Evolutionary conservation across 2,797 vertebrate genomes (phyloP).

Genomic region (Benthosema pterotum): DNA sequence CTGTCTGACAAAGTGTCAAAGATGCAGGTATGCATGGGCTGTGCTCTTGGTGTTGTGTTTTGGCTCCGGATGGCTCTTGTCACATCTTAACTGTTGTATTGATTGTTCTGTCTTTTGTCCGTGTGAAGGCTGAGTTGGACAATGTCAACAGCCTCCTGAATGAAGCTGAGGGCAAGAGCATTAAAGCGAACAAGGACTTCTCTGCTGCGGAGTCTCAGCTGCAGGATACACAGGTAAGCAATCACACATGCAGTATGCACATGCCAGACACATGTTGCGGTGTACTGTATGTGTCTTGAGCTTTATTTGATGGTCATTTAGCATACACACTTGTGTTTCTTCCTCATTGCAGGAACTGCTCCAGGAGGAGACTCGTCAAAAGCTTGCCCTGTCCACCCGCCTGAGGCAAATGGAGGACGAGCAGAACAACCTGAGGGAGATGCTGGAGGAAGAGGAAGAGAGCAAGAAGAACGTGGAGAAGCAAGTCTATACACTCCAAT

Average conservation of each 20-base stretch:
- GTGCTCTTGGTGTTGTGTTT: too few relatives aligned
- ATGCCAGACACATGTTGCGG: too few relatives aligned
- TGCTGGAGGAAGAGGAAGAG: slow-evolving; percentile 95
- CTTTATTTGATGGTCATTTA: too few relatives aligned
- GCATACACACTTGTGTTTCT: neutral
- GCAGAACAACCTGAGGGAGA: slow-evolving; percentile 87
- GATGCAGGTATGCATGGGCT: slow-evolving; percentile 83
- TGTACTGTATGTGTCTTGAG: too few relatives aligned
- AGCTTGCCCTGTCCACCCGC: slow-evolving; percentile 87
- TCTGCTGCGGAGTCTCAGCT: slow-evolving; percentile 89
- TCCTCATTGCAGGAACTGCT: slow-evolving; percentile 83
- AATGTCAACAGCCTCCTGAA: slow-evolving; percentile 84
- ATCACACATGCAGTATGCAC: neutral
- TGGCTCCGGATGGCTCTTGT: too few relatives aligned
- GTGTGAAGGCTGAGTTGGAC: slow-evolving; percentile 87
- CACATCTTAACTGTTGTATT: neutral
- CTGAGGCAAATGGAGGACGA: slow-evolving; percentile 93
- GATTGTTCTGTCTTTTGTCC: neutral
- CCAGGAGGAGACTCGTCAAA: slow-evolving; percentile 94
- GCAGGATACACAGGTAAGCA: slow-evolving; percentile 89
- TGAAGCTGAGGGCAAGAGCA: slow-evolving; percentile 90
- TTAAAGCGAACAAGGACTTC: slow-evolving; percentile 91
- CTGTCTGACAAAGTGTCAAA: slow-evolving; percentile 85
- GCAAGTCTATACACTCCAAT: slow-evolving; percentile 86
- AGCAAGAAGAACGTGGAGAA: slow-evolving; percentile 90